A percentile compares a stretch with the other conserved stretches of the same genome.
These are phyloP conservation scores for Therioaphis trifolii DNA, from an alignment of 2,888 invertebrate genomes.

Conservation along the genomic window DNA sequence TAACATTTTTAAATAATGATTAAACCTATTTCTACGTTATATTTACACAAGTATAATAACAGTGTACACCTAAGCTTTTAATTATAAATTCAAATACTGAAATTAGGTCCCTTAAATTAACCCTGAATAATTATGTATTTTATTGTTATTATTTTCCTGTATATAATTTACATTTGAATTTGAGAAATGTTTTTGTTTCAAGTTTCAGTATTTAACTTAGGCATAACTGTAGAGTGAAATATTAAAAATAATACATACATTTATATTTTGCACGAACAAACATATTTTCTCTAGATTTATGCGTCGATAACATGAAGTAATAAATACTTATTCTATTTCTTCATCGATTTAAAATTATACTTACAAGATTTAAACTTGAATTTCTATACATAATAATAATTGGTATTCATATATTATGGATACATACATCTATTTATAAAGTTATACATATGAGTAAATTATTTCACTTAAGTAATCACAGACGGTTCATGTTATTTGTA, in stretches of 20 bases:
- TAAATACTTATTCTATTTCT: background rate
- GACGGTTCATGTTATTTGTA: conserved; percentile 6
- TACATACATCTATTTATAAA: background rate
- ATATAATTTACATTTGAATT: background rate
- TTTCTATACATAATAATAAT: background rate
- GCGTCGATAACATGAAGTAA: background rate
- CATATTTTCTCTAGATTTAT: background rate
- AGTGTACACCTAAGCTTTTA: background rate
- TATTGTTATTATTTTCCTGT: background rate
- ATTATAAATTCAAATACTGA: background rate
- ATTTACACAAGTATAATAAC: background rate
- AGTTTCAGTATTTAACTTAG: background rate
- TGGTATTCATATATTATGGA: background rate
- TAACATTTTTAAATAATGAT: background rate
- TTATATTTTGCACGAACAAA: background rate
- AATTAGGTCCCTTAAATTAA: conserved; percentile 30
- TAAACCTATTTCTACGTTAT: background rate
- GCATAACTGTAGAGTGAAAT: background rate
- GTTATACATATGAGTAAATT: background rate
- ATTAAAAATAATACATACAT: background rate
- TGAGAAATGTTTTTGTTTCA: conserved; percentile 1
- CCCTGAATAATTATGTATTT: background rate
- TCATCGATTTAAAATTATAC: background rate
- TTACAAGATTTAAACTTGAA: background rate
- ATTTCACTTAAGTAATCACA: conserved; percentile 43